These are phyloP conservation scores for Mamestra brassicae DNA, from an alignment of 2,888 invertebrate species.

Conservation along the genomic window DNA sequence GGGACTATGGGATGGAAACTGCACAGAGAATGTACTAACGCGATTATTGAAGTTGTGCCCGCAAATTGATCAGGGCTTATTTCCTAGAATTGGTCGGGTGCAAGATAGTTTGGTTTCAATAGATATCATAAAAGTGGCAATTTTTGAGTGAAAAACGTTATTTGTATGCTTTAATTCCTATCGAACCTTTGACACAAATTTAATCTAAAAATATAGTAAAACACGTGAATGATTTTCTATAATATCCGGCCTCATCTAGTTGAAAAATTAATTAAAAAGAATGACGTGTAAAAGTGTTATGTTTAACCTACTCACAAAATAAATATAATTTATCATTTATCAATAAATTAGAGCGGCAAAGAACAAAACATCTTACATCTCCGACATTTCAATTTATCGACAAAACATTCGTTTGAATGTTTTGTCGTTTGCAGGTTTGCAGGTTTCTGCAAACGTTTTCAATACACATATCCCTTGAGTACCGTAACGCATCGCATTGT, in stretches of 20 bases:
- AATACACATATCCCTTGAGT: neutral
- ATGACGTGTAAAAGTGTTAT: no score
- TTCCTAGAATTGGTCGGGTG: conserved; percentile 16
- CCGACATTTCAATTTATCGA: conserved; percentile 3
- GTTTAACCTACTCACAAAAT: no score
- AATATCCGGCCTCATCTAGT: no score
- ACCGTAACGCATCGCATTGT: conserved; percentile 61
- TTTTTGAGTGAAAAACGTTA: neutral
- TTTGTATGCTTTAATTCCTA: no score
- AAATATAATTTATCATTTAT: no score
- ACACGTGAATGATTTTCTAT: neutral
- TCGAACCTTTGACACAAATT: neutral
- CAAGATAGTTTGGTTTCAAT: neutral
- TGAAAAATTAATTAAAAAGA: no score
- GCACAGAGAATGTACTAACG: conserved; percentile 32
- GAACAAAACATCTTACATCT: neutral
- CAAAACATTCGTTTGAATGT: conserved; percentile 14
- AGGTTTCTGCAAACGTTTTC: no score
- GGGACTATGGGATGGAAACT: conserved; percentile 32
- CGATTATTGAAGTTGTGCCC: conserved; percentile 54
- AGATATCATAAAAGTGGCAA: no score
- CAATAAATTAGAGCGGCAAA: neutral
- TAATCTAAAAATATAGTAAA: neutral
- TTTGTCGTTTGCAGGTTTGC: no score
- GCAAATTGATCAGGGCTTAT: conserved; percentile 52